phyloP scores from a whole-genome alignment of 2,888 invertebrate genomes.

The Glyphotaelius pellucidus region DNA sequence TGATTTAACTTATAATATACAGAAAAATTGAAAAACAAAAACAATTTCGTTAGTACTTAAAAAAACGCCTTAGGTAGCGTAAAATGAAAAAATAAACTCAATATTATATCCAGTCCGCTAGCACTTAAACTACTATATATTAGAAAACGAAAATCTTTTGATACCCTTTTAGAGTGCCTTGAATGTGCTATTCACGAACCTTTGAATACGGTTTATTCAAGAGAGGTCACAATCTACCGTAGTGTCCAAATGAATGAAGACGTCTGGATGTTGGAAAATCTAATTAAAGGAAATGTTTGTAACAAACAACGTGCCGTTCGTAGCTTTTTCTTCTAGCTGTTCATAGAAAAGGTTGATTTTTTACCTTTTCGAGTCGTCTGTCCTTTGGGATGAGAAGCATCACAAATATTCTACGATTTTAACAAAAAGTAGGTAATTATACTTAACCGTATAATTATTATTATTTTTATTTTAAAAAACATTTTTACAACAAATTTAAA shows the following conservation, averaged over 20 bases:
- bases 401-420: neutral
- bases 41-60: too few relatives aligned
- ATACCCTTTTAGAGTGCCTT: constrained; percentile 22
- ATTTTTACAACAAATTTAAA: too few relatives aligned
- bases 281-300: constrained; percentile 50
- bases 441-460: too few relatives aligned
- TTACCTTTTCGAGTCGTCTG: constrained; percentile 32
- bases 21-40: too few relatives aligned
- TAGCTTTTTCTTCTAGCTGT: constrained; percentile 36
- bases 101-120: neutral
- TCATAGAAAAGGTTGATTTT: constrained; percentile 48
- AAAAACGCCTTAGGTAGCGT: neutral
- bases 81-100: neutral
- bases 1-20: too few relatives aligned
- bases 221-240: constrained; percentile 48
- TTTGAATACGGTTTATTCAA: constrained; percentile 49
- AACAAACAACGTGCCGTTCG: constrained; percentile 40
- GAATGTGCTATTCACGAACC: constrained; percentile 43
- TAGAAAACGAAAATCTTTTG: constrained; percentile 36
- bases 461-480: too few relatives aligned
- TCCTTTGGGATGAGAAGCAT: neutral
- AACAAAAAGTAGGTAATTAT: too few relatives aligned
- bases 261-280: constrained; percentile 47
- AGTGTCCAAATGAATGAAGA: constrained; percentile 54
- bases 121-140: constrained; percentile 46